These are phyloP conservation scores for Telmatochromis brachygnathus DNA, from an alignment of 2,113 vertebrate species.

Conservation along the genomic window DNA sequence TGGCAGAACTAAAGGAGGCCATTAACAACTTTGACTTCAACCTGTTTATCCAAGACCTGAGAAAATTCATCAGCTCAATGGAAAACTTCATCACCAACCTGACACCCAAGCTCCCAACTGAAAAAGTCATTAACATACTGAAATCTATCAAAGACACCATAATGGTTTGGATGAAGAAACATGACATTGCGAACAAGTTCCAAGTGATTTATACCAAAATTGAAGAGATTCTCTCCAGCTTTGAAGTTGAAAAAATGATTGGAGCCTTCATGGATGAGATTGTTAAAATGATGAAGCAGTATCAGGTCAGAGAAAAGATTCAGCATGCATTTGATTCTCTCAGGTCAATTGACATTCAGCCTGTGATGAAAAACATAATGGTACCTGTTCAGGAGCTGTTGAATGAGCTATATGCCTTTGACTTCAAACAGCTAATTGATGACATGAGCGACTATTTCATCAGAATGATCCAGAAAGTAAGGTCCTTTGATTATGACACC, in stretches of 20 bases:
- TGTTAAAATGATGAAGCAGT: slow-evolving; percentile 74
- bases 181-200: slow-evolving; percentile 74
- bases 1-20: slow-evolving; percentile 71
- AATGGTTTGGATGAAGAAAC: slow-evolving; percentile 65
- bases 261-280: slow-evolving; percentile 75
- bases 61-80: slow-evolving; percentile 48
- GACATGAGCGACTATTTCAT: slow-evolving; percentile 75
- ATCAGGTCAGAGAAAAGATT: slow-evolving; percentile 76
- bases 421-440: slow-evolving; percentile 76
- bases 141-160: slow-evolving; percentile 68
- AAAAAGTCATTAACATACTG: slow-evolving; percentile 70
- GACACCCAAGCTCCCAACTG: slow-evolving; percentile 57
- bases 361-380: slow-evolving; percentile 61
- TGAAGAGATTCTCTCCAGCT: slow-evolving; percentile 71
- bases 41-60: slow-evolving; percentile 64
- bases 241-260: slow-evolving; percentile 75
- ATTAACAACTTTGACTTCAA: slow-evolving; percentile 75
- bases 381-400: slow-evolving; percentile 64
- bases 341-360: slow-evolving; percentile 71
- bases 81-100: slow-evolving; percentile 65
- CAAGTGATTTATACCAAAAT: slow-evolving; percentile 53
- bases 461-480: slow-evolving; percentile 67
- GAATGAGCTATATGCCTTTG: slow-evolving; percentile 69
- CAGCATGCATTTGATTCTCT: slow-evolving; percentile 62
- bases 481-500: slow-evolving; percentile 78